These are phyloP conservation scores for Corynorhinus townsendii DNA, from an alignment of 2,113 vertebrate genomes.

Conservation along the genomic window DNA sequence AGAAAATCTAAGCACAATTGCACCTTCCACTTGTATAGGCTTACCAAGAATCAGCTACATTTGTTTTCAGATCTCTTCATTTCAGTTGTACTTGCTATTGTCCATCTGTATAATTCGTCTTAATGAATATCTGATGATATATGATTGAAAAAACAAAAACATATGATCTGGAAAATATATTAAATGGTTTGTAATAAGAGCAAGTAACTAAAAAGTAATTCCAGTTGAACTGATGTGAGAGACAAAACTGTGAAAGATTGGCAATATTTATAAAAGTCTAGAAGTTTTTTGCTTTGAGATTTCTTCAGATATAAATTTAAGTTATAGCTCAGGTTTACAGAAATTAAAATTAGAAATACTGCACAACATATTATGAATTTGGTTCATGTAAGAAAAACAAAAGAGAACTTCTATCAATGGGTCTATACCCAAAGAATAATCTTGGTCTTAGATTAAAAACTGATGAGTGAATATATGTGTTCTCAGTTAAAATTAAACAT, in stretches of 20 bases:
- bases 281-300: background rate
- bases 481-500: slow-evolving; percentile 13
- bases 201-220: slow-evolving; percentile 12
- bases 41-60: background rate
- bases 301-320: background rate
- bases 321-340: background rate
- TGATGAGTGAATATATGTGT: background rate
- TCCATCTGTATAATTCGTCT: background rate
- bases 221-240: background rate
- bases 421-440: background rate
- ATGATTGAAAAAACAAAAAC: background rate
- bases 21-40: background rate
- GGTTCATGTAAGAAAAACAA: background rate
- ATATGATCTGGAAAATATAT: background rate
- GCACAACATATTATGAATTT: background rate
- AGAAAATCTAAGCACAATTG: background rate
- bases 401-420: background rate
- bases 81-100: background rate
- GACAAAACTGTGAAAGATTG: background rate
- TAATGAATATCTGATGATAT: background rate
- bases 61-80: background rate
- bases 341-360: slow-evolving; percentile 15
- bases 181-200: background rate
- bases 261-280: background rate
- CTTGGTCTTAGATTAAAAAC: background rate